Percentiles rank a stretch among this genome's conserved stretches.
These are phyloP conservation scores for Pseudachorutes palmiensis DNA, from an alignment of 1,140 invertebrate genomes.

Conservation along the genomic window DNA sequence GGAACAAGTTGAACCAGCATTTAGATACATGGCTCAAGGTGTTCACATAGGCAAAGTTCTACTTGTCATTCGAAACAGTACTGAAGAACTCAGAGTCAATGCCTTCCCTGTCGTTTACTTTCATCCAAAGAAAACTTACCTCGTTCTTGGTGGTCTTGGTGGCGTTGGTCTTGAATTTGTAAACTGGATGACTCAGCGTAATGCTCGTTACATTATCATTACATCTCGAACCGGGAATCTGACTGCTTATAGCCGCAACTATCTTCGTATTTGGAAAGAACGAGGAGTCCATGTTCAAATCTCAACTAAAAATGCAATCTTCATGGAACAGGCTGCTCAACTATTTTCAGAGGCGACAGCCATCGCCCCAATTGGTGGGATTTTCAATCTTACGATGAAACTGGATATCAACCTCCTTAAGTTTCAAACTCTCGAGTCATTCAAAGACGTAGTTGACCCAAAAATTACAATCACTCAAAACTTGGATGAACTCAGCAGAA, in stretches of 20 bases:
- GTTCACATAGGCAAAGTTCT: slow-evolving; percentile 80
- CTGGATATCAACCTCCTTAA: slow-evolving; percentile 51
- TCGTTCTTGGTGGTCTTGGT: slow-evolving; percentile 53
- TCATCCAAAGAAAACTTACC: slow-evolving; percentile 42
- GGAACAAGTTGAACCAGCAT: slow-evolving; percentile 57
- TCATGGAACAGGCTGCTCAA: slow-evolving; percentile 40
- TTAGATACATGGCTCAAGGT: slow-evolving; percentile 68
- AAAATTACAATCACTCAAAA: slow-evolving; percentile 68
- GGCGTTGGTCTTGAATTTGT: slow-evolving; percentile 75
- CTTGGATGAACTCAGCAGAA: slow-evolving; percentile 46
- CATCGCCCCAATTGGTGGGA: slow-evolving; percentile 49
- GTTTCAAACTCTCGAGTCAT: slow-evolving; percentile 47
- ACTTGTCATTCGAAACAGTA: slow-evolving; percentile 40
- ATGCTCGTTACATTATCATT: slow-evolving; percentile 72
- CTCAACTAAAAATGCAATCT: slow-evolving; percentile 43
- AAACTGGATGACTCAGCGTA: slow-evolving; percentile 78
- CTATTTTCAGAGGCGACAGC: slow-evolving; percentile 51
- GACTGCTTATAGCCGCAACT: slow-evolving; percentile 77
- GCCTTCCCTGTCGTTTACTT: slow-evolving; percentile 16
- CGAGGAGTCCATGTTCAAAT: slow-evolving; percentile 60
- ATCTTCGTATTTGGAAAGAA: slow-evolving; percentile 65
- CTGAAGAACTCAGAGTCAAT: not conserved
- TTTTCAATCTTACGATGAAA: slow-evolving; percentile 55
- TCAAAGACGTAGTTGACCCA: slow-evolving; percentile 53
- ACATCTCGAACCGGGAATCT: slow-evolving; percentile 79